Conservation (phyloP, 53 echinoderm and acorn worm genomes). For the Henricia sp. region DNA sequence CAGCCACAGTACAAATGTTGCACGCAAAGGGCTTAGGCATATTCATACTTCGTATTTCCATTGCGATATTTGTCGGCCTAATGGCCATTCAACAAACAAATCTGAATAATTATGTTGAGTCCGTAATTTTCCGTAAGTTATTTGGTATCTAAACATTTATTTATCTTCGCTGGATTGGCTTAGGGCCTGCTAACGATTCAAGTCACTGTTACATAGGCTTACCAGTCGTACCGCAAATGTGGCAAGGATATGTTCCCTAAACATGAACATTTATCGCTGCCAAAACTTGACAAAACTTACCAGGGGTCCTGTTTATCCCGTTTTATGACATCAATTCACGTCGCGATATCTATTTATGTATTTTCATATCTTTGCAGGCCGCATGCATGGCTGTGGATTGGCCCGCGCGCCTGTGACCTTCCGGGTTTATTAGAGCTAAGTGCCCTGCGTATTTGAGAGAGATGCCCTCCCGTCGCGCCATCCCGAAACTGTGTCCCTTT, state of each 20-base stretch:
- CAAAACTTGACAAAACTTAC: slow-evolving; percentile 40
- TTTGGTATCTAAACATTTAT: no score
- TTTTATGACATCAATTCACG: slow-evolving; percentile 56
- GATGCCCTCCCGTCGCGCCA: slow-evolving; percentile 35
- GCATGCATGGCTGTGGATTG: neutral
- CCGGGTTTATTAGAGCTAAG: slow-evolving; percentile 39
- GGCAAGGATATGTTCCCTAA: neutral
- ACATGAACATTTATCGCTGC: neutral
- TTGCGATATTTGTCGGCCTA: no score
- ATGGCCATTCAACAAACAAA: no score
- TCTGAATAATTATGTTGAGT: no score
- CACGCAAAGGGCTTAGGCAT: no score
- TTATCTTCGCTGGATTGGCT: no score
- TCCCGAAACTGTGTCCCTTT: slow-evolving; percentile 61
- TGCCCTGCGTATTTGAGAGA: slow-evolving; percentile 44
- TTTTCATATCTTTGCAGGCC: slow-evolving; percentile 28
- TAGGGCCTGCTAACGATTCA: no score
- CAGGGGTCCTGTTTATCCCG: slow-evolving; percentile 50
- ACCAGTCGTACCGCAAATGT: no score
- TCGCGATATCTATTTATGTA: slow-evolving; percentile 52
- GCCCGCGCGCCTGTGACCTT: slow-evolving; percentile 31
- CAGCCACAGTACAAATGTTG: no score
- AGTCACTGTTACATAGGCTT: no score
- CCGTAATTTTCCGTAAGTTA: no score
- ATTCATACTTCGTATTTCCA: no score